A percentile compares a stretch with the other conserved stretches of the same genome.
These are phyloP conservation scores for Theodoxus fluviatilis DNA, from an alignment of 2,888 invertebrate species.

Conservation along the genomic window DNA sequence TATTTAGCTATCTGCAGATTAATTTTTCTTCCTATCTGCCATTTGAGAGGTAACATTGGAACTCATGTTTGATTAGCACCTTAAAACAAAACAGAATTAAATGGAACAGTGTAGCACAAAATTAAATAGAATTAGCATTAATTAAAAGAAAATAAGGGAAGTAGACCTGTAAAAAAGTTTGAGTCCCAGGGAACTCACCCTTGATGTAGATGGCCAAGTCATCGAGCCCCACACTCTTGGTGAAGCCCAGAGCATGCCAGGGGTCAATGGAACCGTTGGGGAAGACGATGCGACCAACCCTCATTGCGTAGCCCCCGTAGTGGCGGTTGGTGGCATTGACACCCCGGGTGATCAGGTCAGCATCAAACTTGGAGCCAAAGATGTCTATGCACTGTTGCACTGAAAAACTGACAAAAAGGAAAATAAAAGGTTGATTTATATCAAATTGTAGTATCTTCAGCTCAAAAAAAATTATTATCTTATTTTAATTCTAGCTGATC, in stretches of 20 bases:
- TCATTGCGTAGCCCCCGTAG: conserved; percentile 79
- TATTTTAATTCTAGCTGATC: too few species aligned
- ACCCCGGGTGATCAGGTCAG: conserved; percentile 71
- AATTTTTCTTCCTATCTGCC: too few species aligned
- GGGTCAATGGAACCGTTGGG: conserved; percentile 87
- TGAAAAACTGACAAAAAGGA: conserved; percentile 69
- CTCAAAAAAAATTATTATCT: too few species aligned
- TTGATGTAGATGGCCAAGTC: conserved; percentile 66
- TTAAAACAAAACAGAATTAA: too few species aligned
- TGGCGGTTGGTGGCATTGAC: conserved; percentile 76
- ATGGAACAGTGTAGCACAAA: too few species aligned
- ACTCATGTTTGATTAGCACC: too few species aligned
- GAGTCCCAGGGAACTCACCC: conserved; percentile 56
- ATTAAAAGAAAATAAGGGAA: too few species aligned
- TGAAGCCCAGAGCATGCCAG: conserved; percentile 68
- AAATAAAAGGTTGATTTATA: background rate
- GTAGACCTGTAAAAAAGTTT: too few species aligned
- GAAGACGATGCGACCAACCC: conserved; percentile 79
- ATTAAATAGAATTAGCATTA: too few species aligned
- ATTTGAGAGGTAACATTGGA: too few species aligned
- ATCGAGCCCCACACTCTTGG: conserved; percentile 56
- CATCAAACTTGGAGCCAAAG: conserved; percentile 75
- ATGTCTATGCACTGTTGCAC: conserved; percentile 83
- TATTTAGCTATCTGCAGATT: too few species aligned
- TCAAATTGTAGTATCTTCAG: background rate